These are phyloP conservation scores for Lophius americanus DNA, from an alignment of 2,797 vertebrate genomes.

Conservation along the genomic window DNA sequence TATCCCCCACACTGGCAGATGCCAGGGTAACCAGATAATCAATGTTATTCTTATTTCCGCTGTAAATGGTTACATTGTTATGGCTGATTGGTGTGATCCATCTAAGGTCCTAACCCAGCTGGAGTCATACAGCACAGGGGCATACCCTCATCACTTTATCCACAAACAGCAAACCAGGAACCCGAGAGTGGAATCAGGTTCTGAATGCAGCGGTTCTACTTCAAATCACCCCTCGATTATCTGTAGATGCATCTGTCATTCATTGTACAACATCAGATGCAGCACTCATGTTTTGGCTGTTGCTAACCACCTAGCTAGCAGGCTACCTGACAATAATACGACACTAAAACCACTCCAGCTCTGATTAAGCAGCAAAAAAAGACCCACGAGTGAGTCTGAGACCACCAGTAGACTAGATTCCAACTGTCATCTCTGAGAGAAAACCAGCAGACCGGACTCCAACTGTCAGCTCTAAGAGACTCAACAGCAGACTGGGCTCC, in stretches of 20 bases:
- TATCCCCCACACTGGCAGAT: too few species aligned
- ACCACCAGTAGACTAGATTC: too few species aligned
- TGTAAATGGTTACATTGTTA: too few species aligned
- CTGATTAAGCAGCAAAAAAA: not conserved
- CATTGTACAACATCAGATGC: slow-evolving; percentile 14
- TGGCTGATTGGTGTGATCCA: too few species aligned
- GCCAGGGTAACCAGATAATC: too few species aligned
- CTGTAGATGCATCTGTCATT: slow-evolving; percentile 3
- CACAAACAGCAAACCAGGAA: not conserved
- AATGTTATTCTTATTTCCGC: too few species aligned
- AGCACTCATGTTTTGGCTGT: slow-evolving; percentile 28
- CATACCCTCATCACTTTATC: not conserved
- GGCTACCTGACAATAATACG: not conserved
- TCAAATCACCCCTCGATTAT: not conserved
- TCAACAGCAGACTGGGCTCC: not conserved
- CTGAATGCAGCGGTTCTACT: not conserved
- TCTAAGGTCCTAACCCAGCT: too few species aligned
- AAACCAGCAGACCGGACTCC: not conserved
- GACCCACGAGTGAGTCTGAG: too few species aligned
- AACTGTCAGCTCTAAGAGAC: not conserved
- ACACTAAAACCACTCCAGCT: not conserved
- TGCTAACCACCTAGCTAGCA: slow-evolving; percentile 17
- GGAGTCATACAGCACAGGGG: too few species aligned
- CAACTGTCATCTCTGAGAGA: too few species aligned
- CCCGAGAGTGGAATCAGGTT: not conserved